Percentiles rank a stretch among this genome's conserved stretches.
phyloP scores from a whole-genome alignment of 2,888 invertebrate genomes.

The Furcula furcula region DNA sequence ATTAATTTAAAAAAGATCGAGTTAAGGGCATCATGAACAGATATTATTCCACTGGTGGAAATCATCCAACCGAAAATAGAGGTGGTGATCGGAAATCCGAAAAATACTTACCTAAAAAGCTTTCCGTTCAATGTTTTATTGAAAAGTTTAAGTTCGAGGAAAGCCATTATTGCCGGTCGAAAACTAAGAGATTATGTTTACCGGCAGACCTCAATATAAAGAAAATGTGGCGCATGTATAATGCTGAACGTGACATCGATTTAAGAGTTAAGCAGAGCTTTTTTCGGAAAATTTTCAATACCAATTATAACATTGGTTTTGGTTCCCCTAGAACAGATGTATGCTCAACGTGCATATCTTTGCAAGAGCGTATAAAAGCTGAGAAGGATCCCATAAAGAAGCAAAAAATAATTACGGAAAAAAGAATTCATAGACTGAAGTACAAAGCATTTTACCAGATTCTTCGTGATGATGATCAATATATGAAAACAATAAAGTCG shows the following conservation, averaged over 20 bases:
- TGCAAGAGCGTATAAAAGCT: conserved; percentile 18
- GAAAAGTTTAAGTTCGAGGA: conserved; percentile 12
- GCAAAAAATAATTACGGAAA: conserved; percentile 19
- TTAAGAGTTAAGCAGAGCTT: too few species aligned
- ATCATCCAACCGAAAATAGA: conserved; percentile 8
- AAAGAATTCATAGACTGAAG: conserved; percentile 20
- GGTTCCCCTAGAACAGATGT: conserved; percentile 17
- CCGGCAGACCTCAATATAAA: background rate
- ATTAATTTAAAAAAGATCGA: conserved; percentile 8
- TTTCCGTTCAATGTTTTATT: conserved; percentile 15
- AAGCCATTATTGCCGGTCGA: conserved; percentile 7
- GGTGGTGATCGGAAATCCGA: conserved; percentile 15
- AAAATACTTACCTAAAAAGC: conserved; percentile 11
- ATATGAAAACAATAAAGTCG: conserved; percentile 18
- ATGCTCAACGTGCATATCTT: conserved; percentile 7
- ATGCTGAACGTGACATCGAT: background rate
- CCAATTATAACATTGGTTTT: conserved; percentile 16
- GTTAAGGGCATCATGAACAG: conserved; percentile 10
- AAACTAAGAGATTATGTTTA: background rate
- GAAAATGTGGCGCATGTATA: conserved; percentile 5
- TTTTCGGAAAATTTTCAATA: conserved; percentile 10
- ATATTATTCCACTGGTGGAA: conserved; percentile 9
- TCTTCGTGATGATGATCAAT: conserved; percentile 14
- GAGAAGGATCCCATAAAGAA: conserved; percentile 13
- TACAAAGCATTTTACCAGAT: conserved; percentile 23